Percentiles rank a stretch among this genome's conserved stretches.
These are phyloP conservation scores for Typhlichthys eigenmanni DNA, from an alignment of 2,797 vertebrate species.

Conservation along the genomic window DNA sequence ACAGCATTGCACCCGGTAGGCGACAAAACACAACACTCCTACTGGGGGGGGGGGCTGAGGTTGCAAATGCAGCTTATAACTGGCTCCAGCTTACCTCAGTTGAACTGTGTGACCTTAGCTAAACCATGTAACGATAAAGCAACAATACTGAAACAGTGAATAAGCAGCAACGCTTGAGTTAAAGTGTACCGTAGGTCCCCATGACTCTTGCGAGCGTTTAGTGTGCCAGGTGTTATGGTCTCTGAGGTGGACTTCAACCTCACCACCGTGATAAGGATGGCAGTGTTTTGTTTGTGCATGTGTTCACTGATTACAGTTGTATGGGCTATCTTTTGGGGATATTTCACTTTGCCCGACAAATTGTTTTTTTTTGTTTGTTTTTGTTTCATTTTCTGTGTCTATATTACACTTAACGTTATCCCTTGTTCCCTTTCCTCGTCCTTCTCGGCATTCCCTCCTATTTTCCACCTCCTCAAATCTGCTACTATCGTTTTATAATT, in stretches of 20 bases:
- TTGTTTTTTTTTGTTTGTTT: slow-evolving; percentile 14
- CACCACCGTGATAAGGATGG: slow-evolving; percentile 38
- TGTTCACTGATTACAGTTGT: slow-evolving; percentile 8
- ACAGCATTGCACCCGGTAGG: slow-evolving; percentile 89
- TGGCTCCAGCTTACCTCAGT: slow-evolving; percentile 6
- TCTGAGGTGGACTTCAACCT: too few relatives aligned
- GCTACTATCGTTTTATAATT: slow-evolving; percentile 25
- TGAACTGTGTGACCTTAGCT: slow-evolving; percentile 1
- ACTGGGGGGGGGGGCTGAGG: too few relatives aligned
- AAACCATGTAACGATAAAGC: not conserved
- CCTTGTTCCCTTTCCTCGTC: not conserved
- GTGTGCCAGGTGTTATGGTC: not conserved
- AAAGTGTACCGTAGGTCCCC: too few relatives aligned
- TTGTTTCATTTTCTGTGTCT: slow-evolving; percentile 22
- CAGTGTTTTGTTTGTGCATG: too few relatives aligned
- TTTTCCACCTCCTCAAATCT: slow-evolving; percentile 19
- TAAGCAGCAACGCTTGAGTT: too few relatives aligned
- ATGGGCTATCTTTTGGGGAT: slow-evolving; percentile 22
- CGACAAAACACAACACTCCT: slow-evolving; percentile 9
- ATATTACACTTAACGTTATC: not conserved
- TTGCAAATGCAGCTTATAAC: slow-evolving; percentile 1
- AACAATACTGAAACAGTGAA: not conserved
- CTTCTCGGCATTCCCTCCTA: not conserved
- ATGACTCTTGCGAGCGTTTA: not conserved
- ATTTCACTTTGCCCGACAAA: slow-evolving; percentile 10